phyloP scores from a whole-genome alignment of 2,797 vertebrate species.

The Tenualosa ilisha region DNA sequence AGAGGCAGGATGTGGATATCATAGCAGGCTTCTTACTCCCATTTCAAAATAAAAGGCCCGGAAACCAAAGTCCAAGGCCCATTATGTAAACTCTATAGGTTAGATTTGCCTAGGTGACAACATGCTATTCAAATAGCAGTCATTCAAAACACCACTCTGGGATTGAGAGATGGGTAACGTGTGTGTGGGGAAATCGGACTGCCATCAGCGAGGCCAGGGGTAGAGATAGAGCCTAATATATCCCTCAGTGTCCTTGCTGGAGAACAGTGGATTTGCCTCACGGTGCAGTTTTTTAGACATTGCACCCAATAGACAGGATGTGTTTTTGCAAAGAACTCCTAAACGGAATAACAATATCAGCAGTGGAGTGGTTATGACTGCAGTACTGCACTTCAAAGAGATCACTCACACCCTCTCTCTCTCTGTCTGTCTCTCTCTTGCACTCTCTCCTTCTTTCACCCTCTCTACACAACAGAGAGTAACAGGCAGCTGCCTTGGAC shows the following conservation, averaged over 20 bases:
- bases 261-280: not conserved
- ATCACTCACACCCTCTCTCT: not conserved
- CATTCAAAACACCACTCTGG: not conserved
- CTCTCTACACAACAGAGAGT: not conserved
- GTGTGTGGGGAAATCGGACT: not conserved
- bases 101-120: not conserved
- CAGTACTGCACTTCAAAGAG: not conserved
- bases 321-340: not conserved
- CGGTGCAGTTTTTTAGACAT: not conserved
- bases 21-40: not conserved
- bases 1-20: not conserved
- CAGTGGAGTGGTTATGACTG: not conserved
- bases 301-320: not conserved
- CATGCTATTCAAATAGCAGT: not conserved
- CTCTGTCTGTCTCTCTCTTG: not conserved
- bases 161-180: not conserved
- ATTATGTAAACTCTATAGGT: slow-evolving; percentile 1
- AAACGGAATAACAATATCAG: not conserved
- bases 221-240: not conserved
- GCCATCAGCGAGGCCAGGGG: not conserved
- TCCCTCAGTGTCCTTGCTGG: not conserved
- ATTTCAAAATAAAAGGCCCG: slow-evolving; percentile 1
- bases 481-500: not conserved
- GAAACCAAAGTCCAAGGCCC: not conserved
- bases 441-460: not conserved